Base-by-base conservation (phyloP, 53 echinoderm and acorn worm genomes). In the Holothuria leucospilota region DNA sequence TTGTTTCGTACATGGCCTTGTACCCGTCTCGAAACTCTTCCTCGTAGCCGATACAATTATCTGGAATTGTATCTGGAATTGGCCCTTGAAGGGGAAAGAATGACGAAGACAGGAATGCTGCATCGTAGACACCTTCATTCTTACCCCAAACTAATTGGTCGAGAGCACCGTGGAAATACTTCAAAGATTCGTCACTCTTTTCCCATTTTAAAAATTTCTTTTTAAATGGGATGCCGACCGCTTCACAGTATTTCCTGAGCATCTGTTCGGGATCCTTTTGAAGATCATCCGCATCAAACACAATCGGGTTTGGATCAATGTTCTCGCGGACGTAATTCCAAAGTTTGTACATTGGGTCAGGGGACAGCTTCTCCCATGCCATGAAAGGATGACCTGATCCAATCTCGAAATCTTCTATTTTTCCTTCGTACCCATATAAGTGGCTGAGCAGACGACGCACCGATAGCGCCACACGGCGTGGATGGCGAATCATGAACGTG, bases 271-370 rank as follows among this genome's bases (percentile, higher is more conserved):
- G 82, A 41, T 82, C 8, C 29, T 28, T 82, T 49, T 63, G 63
- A 23, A 82, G 82, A 24, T 82, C 82, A 82, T 82, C 82, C 63
- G 82, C 82, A 82, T 82, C 82, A 34, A 82, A 64, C 39, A 82
- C 65, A 34, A 65, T 42, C 49, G 82, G 82, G 26, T 82, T 65
- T 62, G 65, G 63, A 49, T 82, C 82, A 30, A 62, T 64, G 34
- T 63, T 82, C 29, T 82, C 65, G 11, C 82, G 39, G n/a, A 82
- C 65, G 42, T 82, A 49, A 28, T 82, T 62, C 40, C 41, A 82
- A 8, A 82, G 64, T 23, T 63, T 65, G 63, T 27, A 82, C 38
- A 82, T 30, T 20, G 82, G 63, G 6, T 82, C 82, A 42, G 63
- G 63, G n/a, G 82, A 82, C 14, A 65, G 20, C 64, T 64, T 40